Evolutionary conservation across 2,888 invertebrate species (phyloP), one percentile per base, ranked within the genome.

Genomic region (Harpagoxenus sublaevis): DNA sequence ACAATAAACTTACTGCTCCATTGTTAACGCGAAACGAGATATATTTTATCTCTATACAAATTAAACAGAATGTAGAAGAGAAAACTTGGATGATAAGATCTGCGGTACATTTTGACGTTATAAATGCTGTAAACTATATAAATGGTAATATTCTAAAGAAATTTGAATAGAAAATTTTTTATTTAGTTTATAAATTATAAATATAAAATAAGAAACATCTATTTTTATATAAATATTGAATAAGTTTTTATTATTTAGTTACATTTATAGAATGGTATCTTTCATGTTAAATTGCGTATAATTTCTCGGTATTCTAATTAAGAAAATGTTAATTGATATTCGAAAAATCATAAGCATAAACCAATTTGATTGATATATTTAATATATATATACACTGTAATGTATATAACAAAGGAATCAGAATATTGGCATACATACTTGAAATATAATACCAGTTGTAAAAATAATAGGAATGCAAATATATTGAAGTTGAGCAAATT

Each of bases 1-100:
- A 71, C 12, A 12, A 71, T 15, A 12, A 35, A 71, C 71, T 71
- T 39, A 71, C 71, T 35, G 8, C 53, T 55, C 12, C 4, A 39
- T 2, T 55, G 0, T 71, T 71, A 55, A 35, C 9, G 10, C 2
- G 15, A 55, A 71, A 55, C 15, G 23, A 39, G 3, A 39, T 6
- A 12, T 53, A 71, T 23, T 39, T 53, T 9, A 53, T 39, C 0
- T 6, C 12, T 9, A 55, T 0, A 15, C 12, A 0, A 55, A 35
- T 53, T 6, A 15, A 15, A 39, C 3, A 0, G 1, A 8, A 12
- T 39, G 12, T 0, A 23, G 6, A 0, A 53, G 55, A 39, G 1
- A 55, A n/a, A 8, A 71, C 8, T 23, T 55, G 35, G 15, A 71
- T 35, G 8, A 71, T n/a, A 3, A 71, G 39, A 10, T 55, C 35